Evolutionary conservation across 2,797 vertebrate species (phyloP).

Genomic region (Galago senegalensis): DNA sequence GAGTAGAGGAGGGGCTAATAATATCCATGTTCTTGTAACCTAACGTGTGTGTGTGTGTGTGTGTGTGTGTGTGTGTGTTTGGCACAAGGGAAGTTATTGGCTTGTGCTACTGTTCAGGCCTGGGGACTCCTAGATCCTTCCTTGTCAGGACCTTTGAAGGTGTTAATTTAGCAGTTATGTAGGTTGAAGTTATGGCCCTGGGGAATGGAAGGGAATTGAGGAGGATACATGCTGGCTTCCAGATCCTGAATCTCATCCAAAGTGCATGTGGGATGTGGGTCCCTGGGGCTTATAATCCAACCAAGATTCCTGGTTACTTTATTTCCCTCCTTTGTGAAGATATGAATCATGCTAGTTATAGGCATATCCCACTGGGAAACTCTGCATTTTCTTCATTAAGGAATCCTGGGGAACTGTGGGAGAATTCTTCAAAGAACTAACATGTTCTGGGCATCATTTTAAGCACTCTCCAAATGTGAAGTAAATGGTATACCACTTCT

Average conservation of each 20-base stretch:
- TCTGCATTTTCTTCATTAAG: neutral
- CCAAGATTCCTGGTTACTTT: neutral
- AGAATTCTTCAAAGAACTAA: neutral
- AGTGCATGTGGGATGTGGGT: neutral
- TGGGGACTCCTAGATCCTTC: neutral
- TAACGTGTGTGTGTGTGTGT: too few species aligned
- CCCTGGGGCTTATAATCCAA: neutral
- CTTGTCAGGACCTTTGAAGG: neutral
- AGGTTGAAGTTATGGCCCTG: neutral
- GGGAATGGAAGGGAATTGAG: neutral
- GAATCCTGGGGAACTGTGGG: neutral
- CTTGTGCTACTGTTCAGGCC: neutral
- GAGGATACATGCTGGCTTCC: neutral
- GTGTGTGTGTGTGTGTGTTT: neutral
- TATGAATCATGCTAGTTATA: neutral
- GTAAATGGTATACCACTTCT: neutral
- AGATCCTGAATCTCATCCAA: slow-evolving; percentile 3
- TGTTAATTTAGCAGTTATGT: neutral
- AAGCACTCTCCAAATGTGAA: neutral
- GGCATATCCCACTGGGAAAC: neutral
- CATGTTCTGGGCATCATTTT: neutral
- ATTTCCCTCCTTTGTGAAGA: slow-evolving; percentile 45
- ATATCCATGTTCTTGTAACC: neutral
- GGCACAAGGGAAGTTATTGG: too few species aligned
- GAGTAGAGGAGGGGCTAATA: neutral